Evolutionary conservation across 2,888 invertebrate species (phyloP).

Genomic region (Caenorhabditis sinica): DNA sequence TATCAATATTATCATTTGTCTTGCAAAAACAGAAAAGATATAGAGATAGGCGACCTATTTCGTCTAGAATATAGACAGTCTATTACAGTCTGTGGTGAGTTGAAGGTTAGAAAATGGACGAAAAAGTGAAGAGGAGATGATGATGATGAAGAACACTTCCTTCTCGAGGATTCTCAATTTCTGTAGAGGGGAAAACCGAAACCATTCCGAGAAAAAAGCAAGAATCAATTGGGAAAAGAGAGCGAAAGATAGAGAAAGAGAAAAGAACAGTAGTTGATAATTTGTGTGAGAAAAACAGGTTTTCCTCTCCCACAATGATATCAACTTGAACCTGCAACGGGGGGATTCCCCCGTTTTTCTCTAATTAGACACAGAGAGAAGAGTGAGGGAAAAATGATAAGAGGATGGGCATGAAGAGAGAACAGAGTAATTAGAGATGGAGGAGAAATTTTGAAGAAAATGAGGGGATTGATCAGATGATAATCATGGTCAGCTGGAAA

Average conservation of each 20-base stretch:
- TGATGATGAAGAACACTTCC: constrained; percentile 25
- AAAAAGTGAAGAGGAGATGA: background rate
- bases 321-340: constrained; percentile 46
- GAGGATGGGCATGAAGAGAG: background rate
- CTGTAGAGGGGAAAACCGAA: background rate
- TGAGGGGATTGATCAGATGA: constrained; percentile 23
- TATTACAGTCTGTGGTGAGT: background rate
- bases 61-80: background rate
- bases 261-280: constrained; percentile 24
- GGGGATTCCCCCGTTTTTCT: constrained; percentile 55
- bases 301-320: constrained; percentile 13
- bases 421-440: constrained; percentile 28
- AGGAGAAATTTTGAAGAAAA: constrained; percentile 20
- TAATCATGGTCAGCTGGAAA: constrained; percentile 24
- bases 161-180: constrained; percentile 1
- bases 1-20: too few species aligned
- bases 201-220: background rate
- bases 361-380: constrained; percentile 8
- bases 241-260: background rate
- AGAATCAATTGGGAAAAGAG: constrained; percentile 28
- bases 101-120: constrained; percentile 18
- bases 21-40: constrained; percentile 28
- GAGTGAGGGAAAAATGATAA: background rate
- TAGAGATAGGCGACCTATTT: constrained; percentile 21
- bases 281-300: constrained; percentile 26